Evolutionary conservation across 2,888 invertebrate species (phyloP).

Genomic region (Parnassius smintheus): DNA sequence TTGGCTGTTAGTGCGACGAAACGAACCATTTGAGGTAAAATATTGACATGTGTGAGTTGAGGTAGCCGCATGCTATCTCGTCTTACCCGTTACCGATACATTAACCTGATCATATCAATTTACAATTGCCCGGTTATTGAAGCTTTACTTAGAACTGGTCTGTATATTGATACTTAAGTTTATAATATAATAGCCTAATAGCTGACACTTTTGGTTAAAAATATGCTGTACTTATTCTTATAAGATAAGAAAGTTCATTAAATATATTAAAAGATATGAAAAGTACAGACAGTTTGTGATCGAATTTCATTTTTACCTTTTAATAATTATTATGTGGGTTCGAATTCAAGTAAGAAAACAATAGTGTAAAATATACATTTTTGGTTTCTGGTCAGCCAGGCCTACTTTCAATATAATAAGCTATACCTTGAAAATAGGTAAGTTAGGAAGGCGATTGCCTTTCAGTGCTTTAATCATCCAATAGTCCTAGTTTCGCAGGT

Average conservation of each 20-base stretch:
- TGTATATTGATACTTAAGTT: conserved; percentile 18
- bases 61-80: conserved; percentile 61
- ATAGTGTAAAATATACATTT: too few species aligned
- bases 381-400: too few species aligned
- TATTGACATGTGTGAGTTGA: conserved; percentile 50
- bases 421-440: too few species aligned
- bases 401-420: too few species aligned
- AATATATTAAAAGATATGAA: neutral
- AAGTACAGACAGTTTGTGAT: too few species aligned
- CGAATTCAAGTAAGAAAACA: too few species aligned
- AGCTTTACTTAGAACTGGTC: conserved; percentile 48
- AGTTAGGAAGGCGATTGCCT: too few species aligned
- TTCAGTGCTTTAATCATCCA: too few species aligned
- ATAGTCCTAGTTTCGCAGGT: too few species aligned
- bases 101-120: conserved; percentile 69
- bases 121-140: conserved; percentile 59
- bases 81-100: conserved; percentile 70
- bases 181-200: conserved; percentile 12
- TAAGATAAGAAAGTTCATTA: neutral
- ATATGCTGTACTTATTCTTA: conserved; percentile 3
- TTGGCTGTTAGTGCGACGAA: conserved; percentile 15
- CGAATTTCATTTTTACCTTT: too few species aligned
- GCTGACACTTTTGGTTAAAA: neutral
- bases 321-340: too few species aligned
- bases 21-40: conserved; percentile 14